Evolutionary conservation across 2,113 vertebrate species (phyloP).

Genomic region (Aegypius monachus): DNA sequence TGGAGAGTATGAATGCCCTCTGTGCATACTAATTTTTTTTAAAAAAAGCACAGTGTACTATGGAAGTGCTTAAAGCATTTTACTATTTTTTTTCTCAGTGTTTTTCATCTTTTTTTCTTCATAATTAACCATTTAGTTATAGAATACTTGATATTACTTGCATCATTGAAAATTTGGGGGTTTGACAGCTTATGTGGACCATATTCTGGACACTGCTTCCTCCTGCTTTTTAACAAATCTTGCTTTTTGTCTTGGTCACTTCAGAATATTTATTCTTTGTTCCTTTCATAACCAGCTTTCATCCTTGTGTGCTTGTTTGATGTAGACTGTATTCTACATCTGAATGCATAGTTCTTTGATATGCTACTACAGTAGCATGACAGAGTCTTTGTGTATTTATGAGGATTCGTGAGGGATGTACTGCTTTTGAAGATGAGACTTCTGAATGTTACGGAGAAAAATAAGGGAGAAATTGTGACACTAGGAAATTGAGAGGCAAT

Average conservation of each 20-base stretch:
- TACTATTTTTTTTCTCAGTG: fast-evolving
- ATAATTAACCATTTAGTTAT: not conserved
- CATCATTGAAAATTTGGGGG: fast-evolving
- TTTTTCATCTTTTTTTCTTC: not conserved
- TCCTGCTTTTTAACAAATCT: not conserved
- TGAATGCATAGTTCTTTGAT: not conserved
- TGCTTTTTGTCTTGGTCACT: not conserved
- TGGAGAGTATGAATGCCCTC: not conserved
- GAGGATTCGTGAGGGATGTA: not conserved
- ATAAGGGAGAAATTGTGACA: not conserved
- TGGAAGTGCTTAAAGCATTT: not conserved
- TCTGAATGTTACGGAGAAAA: not conserved
- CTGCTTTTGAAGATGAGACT: not conserved
- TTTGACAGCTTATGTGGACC: not conserved
- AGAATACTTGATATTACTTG: not conserved
- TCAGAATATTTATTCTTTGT: not conserved
- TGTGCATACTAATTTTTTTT: not conserved
- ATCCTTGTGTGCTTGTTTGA: not conserved
- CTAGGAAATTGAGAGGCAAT: not conserved
- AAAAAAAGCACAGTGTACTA: not conserved
- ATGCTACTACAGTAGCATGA: not conserved
- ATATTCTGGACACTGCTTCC: not conserved
- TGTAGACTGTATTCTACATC: not conserved
- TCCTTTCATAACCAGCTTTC: not conserved
- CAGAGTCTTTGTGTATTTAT: not conserved